Evolutionary conservation across 2,888 invertebrate species (phyloP).

Genomic region (Zelleria hepariella): DNA sequence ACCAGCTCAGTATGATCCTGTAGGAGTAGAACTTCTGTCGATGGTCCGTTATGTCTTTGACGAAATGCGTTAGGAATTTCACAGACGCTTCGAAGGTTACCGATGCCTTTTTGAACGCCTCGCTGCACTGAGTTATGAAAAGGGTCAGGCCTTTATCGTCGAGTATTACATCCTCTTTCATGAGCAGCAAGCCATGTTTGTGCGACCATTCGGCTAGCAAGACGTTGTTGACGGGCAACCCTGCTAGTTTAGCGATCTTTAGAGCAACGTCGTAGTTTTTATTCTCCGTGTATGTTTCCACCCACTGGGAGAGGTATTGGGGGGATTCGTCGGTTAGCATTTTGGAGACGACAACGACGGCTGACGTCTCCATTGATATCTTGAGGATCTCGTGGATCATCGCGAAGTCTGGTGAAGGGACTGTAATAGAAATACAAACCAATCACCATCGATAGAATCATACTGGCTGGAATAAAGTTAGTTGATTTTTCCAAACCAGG

Average conservation of each 20-base stretch:
- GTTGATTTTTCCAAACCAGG: too few relatives aligned
- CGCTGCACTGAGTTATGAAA: slow-evolving; percentile 75
- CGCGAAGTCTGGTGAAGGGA: slow-evolving; percentile 51
- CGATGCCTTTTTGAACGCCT: slow-evolving; percentile 72
- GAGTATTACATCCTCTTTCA: slow-evolving; percentile 31
- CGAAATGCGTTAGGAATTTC: slow-evolving; percentile 73
- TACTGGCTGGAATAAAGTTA: too few relatives aligned
- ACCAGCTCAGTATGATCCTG: slow-evolving; percentile 63
- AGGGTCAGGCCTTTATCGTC: slow-evolving; percentile 51
- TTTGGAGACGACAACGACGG: slow-evolving; percentile 67
- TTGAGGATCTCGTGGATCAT: slow-evolving; percentile 62
- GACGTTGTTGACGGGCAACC: slow-evolving; percentile 62
- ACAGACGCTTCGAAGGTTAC: slow-evolving; percentile 75
- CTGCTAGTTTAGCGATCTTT: slow-evolving; percentile 67
- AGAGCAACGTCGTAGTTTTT: slow-evolving; percentile 72
- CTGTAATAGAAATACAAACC: too few relatives aligned
- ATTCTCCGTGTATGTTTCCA: slow-evolving; percentile 61
- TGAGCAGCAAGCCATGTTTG: slow-evolving; percentile 49
- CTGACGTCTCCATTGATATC: slow-evolving; percentile 70
- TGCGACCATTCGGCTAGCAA: slow-evolving; percentile 69
- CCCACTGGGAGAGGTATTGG: slow-evolving; percentile 65
- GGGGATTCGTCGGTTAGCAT: slow-evolving; percentile 50
- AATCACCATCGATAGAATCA: too few relatives aligned
- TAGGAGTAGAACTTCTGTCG: slow-evolving; percentile 67
- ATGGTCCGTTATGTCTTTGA: slow-evolving; percentile 53